Evolutionary conservation across 2,888 invertebrate genomes (phyloP), one percentile per base, ranked within the genome.

Genomic region (Eupithecia abbreviata): DNA sequence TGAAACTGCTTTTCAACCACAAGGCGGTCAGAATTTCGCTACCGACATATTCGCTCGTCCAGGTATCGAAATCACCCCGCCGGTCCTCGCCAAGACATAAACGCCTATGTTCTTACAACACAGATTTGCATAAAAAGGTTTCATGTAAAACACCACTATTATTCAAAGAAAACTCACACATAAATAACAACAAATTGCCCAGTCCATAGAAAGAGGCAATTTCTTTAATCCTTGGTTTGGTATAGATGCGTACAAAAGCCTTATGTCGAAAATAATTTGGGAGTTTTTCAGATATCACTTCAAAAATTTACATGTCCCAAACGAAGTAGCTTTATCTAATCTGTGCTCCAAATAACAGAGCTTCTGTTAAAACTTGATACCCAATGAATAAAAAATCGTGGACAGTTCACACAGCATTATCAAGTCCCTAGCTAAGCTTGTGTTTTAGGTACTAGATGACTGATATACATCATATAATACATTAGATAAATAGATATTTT

Each of bases 121-220:
- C 7, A 58, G 2, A 62, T 4, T 62, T 30, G 30, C 12, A 62
- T 18, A 62, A 58, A 62, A 62, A 62, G 18, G 62, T 62, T 73
- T 68, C 43, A 51, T 47, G 58, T 75, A 71, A 75, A 75, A 45
- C 71, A 71, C 3, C 4, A 3, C 69, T 47, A 67, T 72, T 68
- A 67, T 55, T 71, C 62, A 71, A 18, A 70, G 45, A 18, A 74
- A 45, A 41, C 51, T 78, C 73, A 71, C 71, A 51, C 69, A 74
- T 45, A 78, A 30, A 80, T 75, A 69, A 47, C n/a, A 18, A 75
- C 77, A 76, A 74, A 79, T 76, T 72, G 71, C 74, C 80, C 41
- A 76, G 77, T 81, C 82, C 81, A 81, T 70, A 76, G 75, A 70
- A 76, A 72, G 68, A 68, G 70, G 67, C 79, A 72, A 74, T 72